These are phyloP conservation scores for Propithecus deckenii DNA, from an alignment of 2,797 vertebrate species.

Conservation along the genomic window DNA sequence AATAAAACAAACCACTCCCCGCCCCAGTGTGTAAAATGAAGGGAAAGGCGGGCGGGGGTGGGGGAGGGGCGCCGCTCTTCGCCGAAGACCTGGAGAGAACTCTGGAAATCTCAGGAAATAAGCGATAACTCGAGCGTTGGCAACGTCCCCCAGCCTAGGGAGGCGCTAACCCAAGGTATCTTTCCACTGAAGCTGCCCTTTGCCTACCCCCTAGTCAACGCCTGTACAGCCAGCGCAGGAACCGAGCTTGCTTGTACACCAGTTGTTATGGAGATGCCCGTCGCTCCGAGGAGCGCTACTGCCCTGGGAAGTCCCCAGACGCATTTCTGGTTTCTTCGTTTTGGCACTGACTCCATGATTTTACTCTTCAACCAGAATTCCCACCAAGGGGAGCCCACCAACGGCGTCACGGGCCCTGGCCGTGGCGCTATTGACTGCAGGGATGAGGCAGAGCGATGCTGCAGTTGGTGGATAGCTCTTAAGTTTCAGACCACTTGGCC, in stretches of 20 bases:
- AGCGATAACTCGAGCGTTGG: background rate
- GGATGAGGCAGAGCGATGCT: conserved; percentile 32
- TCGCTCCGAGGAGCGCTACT: conserved; percentile 34
- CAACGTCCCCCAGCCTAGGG: background rate
- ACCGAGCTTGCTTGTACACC: conserved; percentile 9
- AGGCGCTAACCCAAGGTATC: conserved; percentile 59
- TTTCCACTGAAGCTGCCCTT: conserved; percentile 58
- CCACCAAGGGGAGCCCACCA: conserved; percentile 38
- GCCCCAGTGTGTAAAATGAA: background rate
- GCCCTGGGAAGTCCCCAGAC: conserved; percentile 60
- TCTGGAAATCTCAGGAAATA: conserved; percentile 52
- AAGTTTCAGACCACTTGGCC: conserved; percentile 42
- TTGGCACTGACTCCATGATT: conserved; percentile 44
- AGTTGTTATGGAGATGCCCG: conserved; percentile 76
- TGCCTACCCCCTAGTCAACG: background rate
- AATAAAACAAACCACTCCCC: background rate
- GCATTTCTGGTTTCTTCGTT: conserved; percentile 60
- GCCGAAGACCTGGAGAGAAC: background rate
- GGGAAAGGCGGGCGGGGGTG: background rate
- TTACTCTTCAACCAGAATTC: conserved; percentile 47
- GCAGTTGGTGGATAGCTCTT: conserved; percentile 55
- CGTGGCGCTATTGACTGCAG: conserved; percentile 65
- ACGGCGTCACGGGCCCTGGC: conserved; percentile 56
- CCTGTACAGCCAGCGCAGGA: background rate
- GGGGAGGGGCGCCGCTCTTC: background rate